Evolutionary conservation across 2,113 vertebrate species (phyloP).

Genomic region (Eulacestoma nigropectus): DNA sequence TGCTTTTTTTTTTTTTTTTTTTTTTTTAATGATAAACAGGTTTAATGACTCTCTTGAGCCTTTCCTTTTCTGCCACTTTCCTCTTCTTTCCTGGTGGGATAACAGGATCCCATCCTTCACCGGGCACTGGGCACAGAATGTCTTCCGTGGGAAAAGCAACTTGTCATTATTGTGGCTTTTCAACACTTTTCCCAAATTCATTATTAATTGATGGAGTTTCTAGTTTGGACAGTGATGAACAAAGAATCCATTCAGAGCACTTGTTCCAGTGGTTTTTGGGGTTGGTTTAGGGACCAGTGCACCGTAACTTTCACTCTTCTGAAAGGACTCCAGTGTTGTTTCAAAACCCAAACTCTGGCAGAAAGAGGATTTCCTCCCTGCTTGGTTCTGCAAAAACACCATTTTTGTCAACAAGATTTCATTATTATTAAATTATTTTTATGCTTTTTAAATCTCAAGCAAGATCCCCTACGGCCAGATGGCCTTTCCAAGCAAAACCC

Average conservation of each 20-base stretch:
- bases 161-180: not conserved
- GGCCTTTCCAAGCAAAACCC: not conserved
- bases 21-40: not conserved
- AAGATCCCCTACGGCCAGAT: not conserved
- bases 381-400: not conserved
- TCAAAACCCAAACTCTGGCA: not conserved
- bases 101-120: not conserved
- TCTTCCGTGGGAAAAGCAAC: not conserved
- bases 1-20: not conserved
- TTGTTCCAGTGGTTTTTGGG: not conserved
- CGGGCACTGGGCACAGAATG: accelerated
- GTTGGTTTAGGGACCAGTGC: not conserved
- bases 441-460: not conserved
- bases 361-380: not conserved
- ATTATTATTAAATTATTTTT: not conserved
- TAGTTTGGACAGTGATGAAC: not conserved
- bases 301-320: not conserved
- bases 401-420: not conserved
- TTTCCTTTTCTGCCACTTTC: not conserved
- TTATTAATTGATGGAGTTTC: not conserved
- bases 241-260: not conserved
- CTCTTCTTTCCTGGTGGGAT: not conserved
- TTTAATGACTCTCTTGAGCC: not conserved
- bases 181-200: not conserved
- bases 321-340: not conserved